Percentiles rank a stretch among this genome's conserved stretches.
These are phyloP conservation scores for Pyxicephalus adspersus DNA, from an alignment of 2,113 vertebrate species.

Conservation along the genomic window DNA sequence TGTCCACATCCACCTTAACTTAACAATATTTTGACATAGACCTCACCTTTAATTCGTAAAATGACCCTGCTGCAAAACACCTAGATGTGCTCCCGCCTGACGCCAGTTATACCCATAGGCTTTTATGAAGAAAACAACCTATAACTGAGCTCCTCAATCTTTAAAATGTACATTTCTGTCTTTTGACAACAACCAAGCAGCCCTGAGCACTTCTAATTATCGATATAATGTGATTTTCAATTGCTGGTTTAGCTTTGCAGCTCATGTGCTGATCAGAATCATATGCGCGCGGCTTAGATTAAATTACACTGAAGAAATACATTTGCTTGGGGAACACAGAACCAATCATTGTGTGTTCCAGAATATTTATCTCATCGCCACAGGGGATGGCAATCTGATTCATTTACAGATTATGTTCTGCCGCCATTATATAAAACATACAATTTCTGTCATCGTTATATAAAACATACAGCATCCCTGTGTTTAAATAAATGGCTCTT, in stretches of 20 bases:
- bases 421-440: constrained; percentile 2
- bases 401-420: background rate
- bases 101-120: too few relatives aligned
- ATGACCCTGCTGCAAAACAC: too few relatives aligned
- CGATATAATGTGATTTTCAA: constrained; percentile 36
- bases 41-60: too few relatives aligned
- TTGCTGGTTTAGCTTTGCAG: constrained; percentile 42
- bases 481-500: background rate
- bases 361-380: constrained; percentile 41
- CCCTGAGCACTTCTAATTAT: background rate
- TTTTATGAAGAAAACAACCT: too few relatives aligned
- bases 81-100: too few relatives aligned
- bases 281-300: constrained; percentile 22
- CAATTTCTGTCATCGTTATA: background rate
- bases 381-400: constrained; percentile 27
- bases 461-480: background rate
- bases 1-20: too few relatives aligned
- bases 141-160: background rate
- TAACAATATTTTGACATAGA: too few relatives aligned
- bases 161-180: background rate
- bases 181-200: background rate
- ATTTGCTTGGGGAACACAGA: constrained; percentile 28
- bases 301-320: constrained; percentile 35
- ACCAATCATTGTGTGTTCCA: constrained; percentile 9
- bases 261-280: constrained; percentile 47